A percentile compares a stretch with the other conserved stretches of the same genome.
Conservation (phyloP, 2,888 invertebrate genomes). For the Macropis europaea region DNA sequence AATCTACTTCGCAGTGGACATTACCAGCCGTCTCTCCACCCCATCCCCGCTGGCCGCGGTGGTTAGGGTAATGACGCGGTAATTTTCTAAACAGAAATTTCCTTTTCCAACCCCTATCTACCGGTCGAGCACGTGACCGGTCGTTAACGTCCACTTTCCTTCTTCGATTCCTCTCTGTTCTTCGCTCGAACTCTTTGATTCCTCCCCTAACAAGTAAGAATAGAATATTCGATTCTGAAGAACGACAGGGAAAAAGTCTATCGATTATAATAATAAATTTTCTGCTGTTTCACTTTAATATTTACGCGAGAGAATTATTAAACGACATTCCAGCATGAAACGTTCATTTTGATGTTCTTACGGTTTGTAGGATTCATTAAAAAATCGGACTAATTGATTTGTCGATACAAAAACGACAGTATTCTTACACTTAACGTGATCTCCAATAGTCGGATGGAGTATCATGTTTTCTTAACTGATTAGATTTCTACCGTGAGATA, state of each 20-base stretch:
- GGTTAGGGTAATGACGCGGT: conserved; percentile 72
- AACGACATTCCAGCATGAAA: no score
- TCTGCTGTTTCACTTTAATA: no score
- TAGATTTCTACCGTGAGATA: no score
- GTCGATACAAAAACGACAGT: neutral
- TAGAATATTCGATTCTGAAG: neutral
- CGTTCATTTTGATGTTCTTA: no score
- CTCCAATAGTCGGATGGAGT: no score
- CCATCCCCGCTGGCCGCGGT: conserved; percentile 14
- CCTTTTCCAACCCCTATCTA: conserved; percentile 67
- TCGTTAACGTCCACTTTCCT: conserved; percentile 66
- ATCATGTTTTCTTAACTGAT: no score
- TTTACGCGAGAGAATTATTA: no score
- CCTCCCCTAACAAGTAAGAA: conserved; percentile 3
- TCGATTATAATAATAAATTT: neutral
- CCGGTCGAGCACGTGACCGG: conserved; percentile 68
- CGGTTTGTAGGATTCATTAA: no score
- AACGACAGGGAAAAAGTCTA: neutral
- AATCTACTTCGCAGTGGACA: conserved; percentile 55
- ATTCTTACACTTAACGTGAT: neutral
- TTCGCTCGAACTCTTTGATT: conserved; percentile 24
- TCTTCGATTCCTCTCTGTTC: conserved; percentile 41
- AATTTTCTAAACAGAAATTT: conserved; percentile 78
- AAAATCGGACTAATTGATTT: neutral
- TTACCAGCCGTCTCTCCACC: conserved; percentile 44